phyloP scores from a whole-genome alignment of 2,113 vertebrate species.

The Aleadryas rufinucha region DNA sequence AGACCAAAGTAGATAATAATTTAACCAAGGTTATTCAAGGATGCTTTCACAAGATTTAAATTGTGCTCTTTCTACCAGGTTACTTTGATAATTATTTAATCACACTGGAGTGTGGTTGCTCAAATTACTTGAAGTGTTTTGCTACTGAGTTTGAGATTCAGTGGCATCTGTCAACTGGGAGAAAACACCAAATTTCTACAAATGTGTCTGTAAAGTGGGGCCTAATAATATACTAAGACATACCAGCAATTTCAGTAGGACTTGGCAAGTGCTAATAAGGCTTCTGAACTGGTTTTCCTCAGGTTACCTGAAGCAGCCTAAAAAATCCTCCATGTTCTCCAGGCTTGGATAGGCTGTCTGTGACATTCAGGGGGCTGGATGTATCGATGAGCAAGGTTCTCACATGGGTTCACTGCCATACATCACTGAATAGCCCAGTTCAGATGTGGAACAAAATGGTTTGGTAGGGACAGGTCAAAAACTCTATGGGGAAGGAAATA shows the following conservation, averaged over 20 bases:
- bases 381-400: background rate
- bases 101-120: background rate
- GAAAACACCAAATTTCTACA: background rate
- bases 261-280: background rate
- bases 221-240: background rate
- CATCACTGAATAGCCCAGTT: background rate
- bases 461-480: background rate
- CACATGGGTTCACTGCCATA: background rate
- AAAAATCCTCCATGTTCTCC: background rate
- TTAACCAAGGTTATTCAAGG: background rate
- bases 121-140: background rate
- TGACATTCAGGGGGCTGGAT: background rate
- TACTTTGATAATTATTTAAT: background rate
- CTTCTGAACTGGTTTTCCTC: background rate
- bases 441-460: background rate
- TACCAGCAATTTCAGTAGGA: background rate
- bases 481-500: background rate
- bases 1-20: background rate
- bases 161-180: background rate
- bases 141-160: background rate
- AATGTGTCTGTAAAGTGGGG: background rate
- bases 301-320: background rate
- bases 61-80: background rate
- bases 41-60: background rate
- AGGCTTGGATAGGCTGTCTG: background rate